Evolutionary conservation across 1,140 invertebrate genomes (phyloP).

Genomic region (Theocolax elegans): DNA sequence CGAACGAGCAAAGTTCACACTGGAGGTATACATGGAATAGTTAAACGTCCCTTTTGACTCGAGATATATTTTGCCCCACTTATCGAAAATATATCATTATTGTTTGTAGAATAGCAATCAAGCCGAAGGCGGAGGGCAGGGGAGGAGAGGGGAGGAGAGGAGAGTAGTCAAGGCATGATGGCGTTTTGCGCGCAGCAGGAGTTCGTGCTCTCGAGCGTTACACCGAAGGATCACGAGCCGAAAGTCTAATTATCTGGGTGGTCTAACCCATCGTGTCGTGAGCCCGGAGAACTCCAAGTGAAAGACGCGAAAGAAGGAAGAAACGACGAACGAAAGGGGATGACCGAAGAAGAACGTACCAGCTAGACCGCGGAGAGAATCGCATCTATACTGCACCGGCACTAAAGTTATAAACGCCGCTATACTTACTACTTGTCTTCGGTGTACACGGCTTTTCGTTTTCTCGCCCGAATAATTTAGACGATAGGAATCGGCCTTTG

Average conservation of each 20-base stretch:
- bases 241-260: slow-evolving; percentile 41
- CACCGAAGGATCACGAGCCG: slow-evolving; percentile 23
- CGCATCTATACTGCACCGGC: too few relatives aligned
- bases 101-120: slow-evolving; percentile 29
- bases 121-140: too few relatives aligned
- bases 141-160: too few relatives aligned
- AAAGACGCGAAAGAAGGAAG: neutral
- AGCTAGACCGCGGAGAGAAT: neutral
- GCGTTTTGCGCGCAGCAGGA: neutral
- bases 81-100: slow-evolving; percentile 32
- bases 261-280: slow-evolving; percentile 32
- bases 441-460: neutral
- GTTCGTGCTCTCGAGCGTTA: neutral
- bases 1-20: too few relatives aligned
- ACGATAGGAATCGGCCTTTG: slow-evolving; percentile 35
- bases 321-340: too few relatives aligned
- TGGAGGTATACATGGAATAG: too few relatives aligned
- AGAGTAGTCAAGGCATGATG: neutral
- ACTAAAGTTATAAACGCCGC: slow-evolving; percentile 15
- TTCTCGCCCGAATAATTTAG: slow-evolving; percentile 39
- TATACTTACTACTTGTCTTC: slow-evolving; percentile 8
- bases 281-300: slow-evolving; percentile 6
- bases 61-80: slow-evolving; percentile 17
- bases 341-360: too few relatives aligned
- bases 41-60: too few relatives aligned